phyloP scores from a whole-genome alignment of 1,140 invertebrate genomes.

The Lucilia cuprina region DNA sequence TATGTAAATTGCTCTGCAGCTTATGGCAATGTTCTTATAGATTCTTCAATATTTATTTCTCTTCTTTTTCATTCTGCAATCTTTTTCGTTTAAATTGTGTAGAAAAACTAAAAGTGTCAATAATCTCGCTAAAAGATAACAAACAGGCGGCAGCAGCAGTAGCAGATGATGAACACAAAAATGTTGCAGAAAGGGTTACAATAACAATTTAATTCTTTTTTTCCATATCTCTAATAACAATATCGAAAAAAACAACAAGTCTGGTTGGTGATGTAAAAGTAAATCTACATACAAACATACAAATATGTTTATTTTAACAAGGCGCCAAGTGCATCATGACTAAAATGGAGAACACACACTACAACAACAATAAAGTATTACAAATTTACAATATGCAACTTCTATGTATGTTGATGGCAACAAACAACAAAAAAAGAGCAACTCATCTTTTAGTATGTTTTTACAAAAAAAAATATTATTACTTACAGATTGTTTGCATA shows the following conservation, averaged over 20 bases:
- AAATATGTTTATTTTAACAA: slow-evolving; percentile 25
- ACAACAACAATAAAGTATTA: neutral
- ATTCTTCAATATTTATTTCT: neutral
- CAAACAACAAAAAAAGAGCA: neutral
- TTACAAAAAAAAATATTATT: slow-evolving; percentile 27
- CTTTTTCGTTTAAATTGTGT: neutral
- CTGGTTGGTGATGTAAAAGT: neutral
- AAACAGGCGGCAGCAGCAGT: neutral
- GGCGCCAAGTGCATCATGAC: slow-evolving; percentile 31
- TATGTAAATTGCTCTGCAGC: slow-evolving; percentile 8
- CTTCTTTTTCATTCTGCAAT: no score
- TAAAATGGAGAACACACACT: neutral
- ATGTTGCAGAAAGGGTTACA: neutral
- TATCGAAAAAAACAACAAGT: neutral
- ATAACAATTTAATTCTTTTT: neutral
- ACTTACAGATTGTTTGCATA: slow-evolving; percentile 29
- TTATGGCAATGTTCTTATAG: neutral
- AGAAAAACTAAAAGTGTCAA: slow-evolving; percentile 17
- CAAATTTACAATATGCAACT: no score
- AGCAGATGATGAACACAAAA: neutral
- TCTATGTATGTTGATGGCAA: no score
- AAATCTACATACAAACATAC: neutral
- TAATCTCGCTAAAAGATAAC: slow-evolving; percentile 3
- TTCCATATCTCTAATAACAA: neutral
- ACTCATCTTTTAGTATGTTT: neutral